Evolutionary conservation across 2,888 invertebrate genomes (phyloP).

Genomic region (Geophilus truncorum): DNA sequence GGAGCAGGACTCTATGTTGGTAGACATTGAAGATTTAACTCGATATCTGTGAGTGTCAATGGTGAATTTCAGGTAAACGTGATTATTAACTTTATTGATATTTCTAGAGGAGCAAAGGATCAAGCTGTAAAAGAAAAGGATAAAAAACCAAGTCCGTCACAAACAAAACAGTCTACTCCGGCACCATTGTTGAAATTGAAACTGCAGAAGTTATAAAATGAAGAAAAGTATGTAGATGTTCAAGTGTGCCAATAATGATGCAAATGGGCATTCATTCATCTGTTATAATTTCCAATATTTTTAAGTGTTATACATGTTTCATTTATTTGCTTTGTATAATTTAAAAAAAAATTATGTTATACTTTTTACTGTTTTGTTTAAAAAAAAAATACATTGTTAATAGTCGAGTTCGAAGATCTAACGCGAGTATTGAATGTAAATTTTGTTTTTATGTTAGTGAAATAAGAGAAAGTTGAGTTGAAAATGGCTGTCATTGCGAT

Average conservation of each 20-base stretch:
- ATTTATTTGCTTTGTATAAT: background rate
- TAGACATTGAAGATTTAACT: constrained; percentile 93
- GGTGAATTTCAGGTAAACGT: background rate
- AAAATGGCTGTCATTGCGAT: background rate
- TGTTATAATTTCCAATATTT: background rate
- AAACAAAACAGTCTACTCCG: background rate
- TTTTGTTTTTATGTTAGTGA: background rate
- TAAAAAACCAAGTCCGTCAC: background rate
- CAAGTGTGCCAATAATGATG: background rate
- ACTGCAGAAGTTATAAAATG: background rate
- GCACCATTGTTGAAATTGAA: background rate
- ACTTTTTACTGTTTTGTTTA: background rate
- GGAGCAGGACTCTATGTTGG: constrained; percentile 96
- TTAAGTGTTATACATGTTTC: background rate
- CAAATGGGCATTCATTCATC: background rate
- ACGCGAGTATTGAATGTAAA: background rate
- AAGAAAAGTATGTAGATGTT: background rate
- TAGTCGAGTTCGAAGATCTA: background rate
- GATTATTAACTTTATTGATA: background rate
- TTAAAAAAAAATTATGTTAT: background rate
- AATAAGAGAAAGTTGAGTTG: too few relatives aligned
- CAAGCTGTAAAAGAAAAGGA: constrained; percentile 19
- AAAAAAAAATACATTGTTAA: background rate
- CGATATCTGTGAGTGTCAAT: constrained; percentile 59
- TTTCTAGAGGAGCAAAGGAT: constrained; percentile 23